phyloP scores from a whole-genome alignment of 1,140 invertebrate genomes.

The Caenorhabditis brenneri region DNA sequence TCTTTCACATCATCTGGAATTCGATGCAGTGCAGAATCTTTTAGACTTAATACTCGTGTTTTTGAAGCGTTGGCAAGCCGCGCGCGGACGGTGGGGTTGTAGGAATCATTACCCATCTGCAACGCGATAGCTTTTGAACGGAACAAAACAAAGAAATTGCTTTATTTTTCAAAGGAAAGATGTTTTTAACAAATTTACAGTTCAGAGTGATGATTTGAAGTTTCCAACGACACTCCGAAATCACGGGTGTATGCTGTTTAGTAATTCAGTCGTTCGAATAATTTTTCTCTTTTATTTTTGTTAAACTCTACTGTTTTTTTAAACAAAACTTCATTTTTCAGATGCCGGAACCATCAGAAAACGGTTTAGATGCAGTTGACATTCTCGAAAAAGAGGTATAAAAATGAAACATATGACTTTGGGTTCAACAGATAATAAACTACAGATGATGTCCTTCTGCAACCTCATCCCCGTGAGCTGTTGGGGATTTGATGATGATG shows the following conservation, averaged over 20 bases:
- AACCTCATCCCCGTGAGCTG: neutral
- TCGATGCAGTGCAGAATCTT: constrained; percentile 8
- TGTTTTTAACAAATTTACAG: no score
- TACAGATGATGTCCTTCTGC: constrained; percentile 4
- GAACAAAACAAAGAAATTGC: no score
- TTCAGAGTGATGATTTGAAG: neutral
- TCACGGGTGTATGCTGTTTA: neutral
- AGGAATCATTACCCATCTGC: constrained; percentile 4
- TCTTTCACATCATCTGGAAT: neutral
- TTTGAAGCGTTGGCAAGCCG: neutral
- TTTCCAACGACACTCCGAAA: neutral
- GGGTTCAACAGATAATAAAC: neutral
- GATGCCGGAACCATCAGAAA: neutral
- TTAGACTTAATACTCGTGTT: constrained; percentile 11
- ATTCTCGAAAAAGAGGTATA: neutral
- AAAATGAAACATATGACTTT: neutral
- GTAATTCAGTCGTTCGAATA: neutral
- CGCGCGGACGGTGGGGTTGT: neutral
- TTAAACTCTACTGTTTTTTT: neutral
- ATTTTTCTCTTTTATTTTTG: neutral
- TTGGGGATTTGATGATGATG: constrained; percentile 27
- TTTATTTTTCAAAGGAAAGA: no score
- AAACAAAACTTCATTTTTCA: neutral
- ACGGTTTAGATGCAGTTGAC: neutral
- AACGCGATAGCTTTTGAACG: neutral